phyloP scores from a whole-genome alignment of 2,888 invertebrate genomes.

The Listrodromus nycthemerus region DNA sequence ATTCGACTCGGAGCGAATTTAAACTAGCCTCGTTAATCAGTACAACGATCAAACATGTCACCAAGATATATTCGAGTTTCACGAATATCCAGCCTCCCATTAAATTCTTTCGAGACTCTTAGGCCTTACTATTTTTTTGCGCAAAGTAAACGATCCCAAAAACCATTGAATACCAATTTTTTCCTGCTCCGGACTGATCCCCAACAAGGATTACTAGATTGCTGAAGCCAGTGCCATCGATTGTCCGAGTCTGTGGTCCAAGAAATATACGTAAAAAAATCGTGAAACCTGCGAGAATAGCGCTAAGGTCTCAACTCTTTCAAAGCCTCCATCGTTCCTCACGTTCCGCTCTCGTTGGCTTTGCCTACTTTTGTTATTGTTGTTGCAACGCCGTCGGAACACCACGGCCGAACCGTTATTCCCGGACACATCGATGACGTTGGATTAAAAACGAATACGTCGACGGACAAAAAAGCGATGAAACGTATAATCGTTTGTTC shows the following conservation, averaged over 20 bases:
- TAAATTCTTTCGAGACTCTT: slow-evolving; percentile 53
- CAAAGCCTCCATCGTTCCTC: not conserved
- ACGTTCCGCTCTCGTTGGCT: slow-evolving; percentile 42
- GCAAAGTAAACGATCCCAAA: not conserved
- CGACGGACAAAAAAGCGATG: slow-evolving; percentile 55
- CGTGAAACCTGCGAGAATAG: not conserved
- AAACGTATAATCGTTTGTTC: slow-evolving; percentile 65
- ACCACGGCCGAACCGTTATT: slow-evolving; percentile 8
- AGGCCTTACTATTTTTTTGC: slow-evolving; percentile 57
- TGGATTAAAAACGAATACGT: slow-evolving; percentile 33
- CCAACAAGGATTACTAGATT: no score
- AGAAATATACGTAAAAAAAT: not conserved
- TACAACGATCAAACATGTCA: slow-evolving; percentile 29
- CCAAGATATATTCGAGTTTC: slow-evolving; percentile 1
- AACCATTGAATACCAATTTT: no score
- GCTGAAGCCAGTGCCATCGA: slow-evolving; percentile 17
- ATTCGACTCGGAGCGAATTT: slow-evolving; percentile 10
- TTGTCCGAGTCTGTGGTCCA: not conserved
- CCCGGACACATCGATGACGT: slow-evolving; percentile 22
- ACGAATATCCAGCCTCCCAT: slow-evolving; percentile 34
- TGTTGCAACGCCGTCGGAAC: slow-evolving; percentile 28
- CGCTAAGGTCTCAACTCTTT: slow-evolving; percentile 6
- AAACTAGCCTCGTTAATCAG: slow-evolving; percentile 39
- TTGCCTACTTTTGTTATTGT: slow-evolving; percentile 14
- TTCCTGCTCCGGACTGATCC: no score